Evolutionary conservation across 2,888 invertebrate genomes (phyloP).

Genomic region (Lasioglossum lativentre): DNA sequence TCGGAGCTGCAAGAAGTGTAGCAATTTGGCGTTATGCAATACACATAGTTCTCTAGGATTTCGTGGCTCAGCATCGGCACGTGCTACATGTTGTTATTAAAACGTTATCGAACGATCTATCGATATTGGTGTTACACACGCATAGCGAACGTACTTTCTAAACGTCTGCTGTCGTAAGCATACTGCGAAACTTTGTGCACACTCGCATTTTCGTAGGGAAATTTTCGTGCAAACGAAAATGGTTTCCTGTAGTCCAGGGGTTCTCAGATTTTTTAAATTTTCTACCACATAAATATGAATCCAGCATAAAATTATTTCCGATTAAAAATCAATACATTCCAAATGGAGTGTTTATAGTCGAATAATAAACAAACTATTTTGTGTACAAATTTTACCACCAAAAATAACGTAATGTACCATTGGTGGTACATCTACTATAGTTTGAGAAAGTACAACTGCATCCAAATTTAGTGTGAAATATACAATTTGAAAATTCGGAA

Average conservation of each 20-base stretch:
- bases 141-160: neutral
- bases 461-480: neutral
- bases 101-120: neutral
- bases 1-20: neutral
- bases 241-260: neutral
- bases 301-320: too few species aligned
- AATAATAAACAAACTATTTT: too few species aligned
- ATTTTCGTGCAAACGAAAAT: neutral
- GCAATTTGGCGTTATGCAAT: conserved; percentile 30
- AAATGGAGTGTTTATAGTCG: too few species aligned
- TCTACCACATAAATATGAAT: too few species aligned
- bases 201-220: neutral
- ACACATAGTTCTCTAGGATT: neutral
- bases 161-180: neutral
- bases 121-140: neutral
- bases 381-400: too few species aligned
- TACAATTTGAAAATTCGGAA: neutral
- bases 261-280: too few species aligned
- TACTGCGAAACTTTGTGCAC: neutral
- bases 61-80: neutral
- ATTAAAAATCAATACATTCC: too few species aligned
- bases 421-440: too few species aligned
- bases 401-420: too few species aligned
- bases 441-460: too few species aligned
- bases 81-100: neutral